Conservation (phyloP, 1,140 invertebrate genomes). For the Platyscapa corneri region DNA sequence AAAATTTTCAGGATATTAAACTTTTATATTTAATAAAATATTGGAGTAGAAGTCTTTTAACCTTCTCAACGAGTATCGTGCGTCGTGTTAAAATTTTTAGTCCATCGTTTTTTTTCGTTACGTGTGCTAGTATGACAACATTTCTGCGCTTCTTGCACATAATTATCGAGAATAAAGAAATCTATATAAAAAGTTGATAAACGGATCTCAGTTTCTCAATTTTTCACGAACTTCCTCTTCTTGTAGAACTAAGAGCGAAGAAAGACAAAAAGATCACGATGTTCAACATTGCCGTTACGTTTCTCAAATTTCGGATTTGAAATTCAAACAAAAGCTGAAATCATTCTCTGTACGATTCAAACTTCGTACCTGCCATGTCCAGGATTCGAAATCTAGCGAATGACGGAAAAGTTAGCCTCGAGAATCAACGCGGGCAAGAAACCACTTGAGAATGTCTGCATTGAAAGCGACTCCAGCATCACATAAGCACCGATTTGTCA, state of each 20-base stretch:
- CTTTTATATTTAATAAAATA: neutral
- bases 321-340: slow-evolving; percentile 36
- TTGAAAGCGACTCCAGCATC: neutral
- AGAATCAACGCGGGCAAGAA: neutral
- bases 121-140: too few relatives aligned
- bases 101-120: too few relatives aligned
- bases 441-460: neutral
- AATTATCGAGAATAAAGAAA: neutral
- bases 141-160: neutral
- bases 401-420: neutral
- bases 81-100: neutral
- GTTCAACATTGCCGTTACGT: neutral
- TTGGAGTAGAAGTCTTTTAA: neutral
- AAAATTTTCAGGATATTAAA: too few relatives aligned
- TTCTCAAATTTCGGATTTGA: slow-evolving; percentile 8
- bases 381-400: neutral
- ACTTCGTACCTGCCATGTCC: neutral
- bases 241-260: neutral
- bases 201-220: neutral
- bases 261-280: neutral
- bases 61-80: neutral
- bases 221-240: slow-evolving; percentile 10
- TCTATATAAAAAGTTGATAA: neutral
- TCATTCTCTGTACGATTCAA: neutral
- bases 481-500: neutral